Base-by-base conservation (phyloP, 2,797 vertebrate species). In the Limosa lapponica region DNA sequence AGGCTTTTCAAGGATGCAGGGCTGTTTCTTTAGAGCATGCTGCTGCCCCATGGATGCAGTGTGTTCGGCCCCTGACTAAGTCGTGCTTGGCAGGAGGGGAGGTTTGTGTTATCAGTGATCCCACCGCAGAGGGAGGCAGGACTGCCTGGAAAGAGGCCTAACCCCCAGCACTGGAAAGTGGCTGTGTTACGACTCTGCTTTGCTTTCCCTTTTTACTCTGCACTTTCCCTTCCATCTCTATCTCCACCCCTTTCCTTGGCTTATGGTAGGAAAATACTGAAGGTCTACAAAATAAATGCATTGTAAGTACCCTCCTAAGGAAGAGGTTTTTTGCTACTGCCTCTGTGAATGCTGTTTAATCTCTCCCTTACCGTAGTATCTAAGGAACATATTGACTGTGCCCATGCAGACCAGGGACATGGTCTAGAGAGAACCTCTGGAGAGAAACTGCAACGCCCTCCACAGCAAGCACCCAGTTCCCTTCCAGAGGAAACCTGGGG, bases 11-110 rank as follows among this genome's bases (percentile, higher is more conserved):
- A 9, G 17, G 94, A 9, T 30, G 15, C 34, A 24, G 37, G 25
- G 14, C 80, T 86, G 19, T 59, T 84, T 52, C 25, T 48, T 71
- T 8, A 15, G 34, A 59, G 41, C 20, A 2, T 24, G 57, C 13
- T 1, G 1, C 12, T 83, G 39, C 57, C 75, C 41, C 0, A 0
- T 25, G 79, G 34, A 8, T 59, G 59, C 65, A 16, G 37, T 0
- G 0, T 8, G 20, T n/a, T 44, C 3, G 1, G 25, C 11, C 57
- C 61, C n/a, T 12, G 3, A 23, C 44, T 15, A 1, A 3, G n/a
- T 5, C 9, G 22, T 18, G 22, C 58, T 16, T 41, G 49, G 58
- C 18, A 2, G 58, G 75, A 71, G 62, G 25, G 39, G 44, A 52
- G 19, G 30, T 82, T 64, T 6, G 1, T 48, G 16, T 27, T 46